These are phyloP conservation scores for Sycophila texana DNA, from an alignment of 2,888 invertebrate species.

Conservation along the genomic window DNA sequence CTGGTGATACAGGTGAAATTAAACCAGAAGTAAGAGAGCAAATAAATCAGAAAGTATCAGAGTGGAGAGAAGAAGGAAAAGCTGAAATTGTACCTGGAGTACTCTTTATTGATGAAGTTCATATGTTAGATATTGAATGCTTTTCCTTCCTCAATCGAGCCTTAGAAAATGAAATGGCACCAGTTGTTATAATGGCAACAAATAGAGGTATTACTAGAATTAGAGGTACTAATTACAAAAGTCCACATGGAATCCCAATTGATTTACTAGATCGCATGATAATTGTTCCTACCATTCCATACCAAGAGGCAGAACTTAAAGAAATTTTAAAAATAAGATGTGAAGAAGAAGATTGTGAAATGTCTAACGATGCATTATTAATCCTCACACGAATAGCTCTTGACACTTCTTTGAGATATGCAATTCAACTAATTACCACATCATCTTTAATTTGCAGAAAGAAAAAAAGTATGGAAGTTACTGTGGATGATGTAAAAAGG, in stretches of 20 bases:
- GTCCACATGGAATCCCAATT: constrained; percentile 98
- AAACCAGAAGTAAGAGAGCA: constrained; percentile 98
- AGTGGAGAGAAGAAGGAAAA: constrained; percentile 99
- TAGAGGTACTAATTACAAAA: constrained; percentile 93
- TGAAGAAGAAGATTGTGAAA: constrained; percentile 98
- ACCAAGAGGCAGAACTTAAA: constrained; percentile 90
- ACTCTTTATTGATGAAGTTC: constrained; percentile 96
- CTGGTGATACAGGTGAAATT: constrained; percentile 99
- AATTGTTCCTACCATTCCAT: constrained; percentile 93
- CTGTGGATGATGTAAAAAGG: constrained; percentile 94
- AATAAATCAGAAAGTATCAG: constrained; percentile 97
- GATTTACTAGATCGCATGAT: constrained; percentile 97
- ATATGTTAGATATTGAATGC: constrained; percentile 99
- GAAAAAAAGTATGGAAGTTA: constrained; percentile 90
- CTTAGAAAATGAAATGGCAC: constrained; percentile 97
- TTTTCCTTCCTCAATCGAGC: constrained; percentile 99
- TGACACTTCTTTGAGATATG: constrained; percentile 96
- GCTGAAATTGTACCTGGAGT: constrained; percentile 99
- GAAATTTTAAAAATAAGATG: constrained; percentile 96
- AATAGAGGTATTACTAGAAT: constrained; percentile 96
- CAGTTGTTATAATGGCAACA: constrained; percentile 99
- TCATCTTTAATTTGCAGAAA: constrained; percentile 95
- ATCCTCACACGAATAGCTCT: constrained; percentile 94
- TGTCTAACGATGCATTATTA: constrained; percentile 92
- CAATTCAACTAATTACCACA: constrained; percentile 97